Base-by-base conservation (phyloP, 2,113 vertebrate species). In the Thamnophis sirtalis region DNA sequence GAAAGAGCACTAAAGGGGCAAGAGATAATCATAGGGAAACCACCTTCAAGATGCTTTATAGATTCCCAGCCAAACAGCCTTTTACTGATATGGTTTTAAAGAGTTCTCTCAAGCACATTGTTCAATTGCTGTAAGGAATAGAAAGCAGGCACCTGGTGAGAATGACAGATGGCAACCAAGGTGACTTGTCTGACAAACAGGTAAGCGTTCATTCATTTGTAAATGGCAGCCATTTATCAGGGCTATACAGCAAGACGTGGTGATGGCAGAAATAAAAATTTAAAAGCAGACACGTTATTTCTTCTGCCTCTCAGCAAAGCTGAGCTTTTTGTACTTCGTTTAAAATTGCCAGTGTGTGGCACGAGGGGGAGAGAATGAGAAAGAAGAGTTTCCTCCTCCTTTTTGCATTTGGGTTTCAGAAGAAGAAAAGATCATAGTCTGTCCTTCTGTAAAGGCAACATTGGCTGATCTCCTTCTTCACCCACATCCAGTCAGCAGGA, bases 81-180 rank as follows among this genome's bases (percentile, higher is more conserved):
- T 97, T 97, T 97, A 97, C 95, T 97, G 97, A 96, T 97, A 97
- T 94, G 95, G 96, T 96, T 97, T 96, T 95, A 96, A 97, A 97
- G 96, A 95, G 93, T 95, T 97, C 95, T 96, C 94, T 92, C 88
- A 96, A 96, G 93, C 95, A 92, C 96, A 96, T 95, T 95, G 95
- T 93, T 93, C 93, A 95, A 93, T 96, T 96, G 94, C 96, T 43
- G 49, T 94, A 95, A 91, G 94, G 95, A 98, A 97, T 97, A 96
- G 96, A 97, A 96, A 97, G 94, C 95, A 97, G 96, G 95, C 95
- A 96, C 95, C 95, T 94, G 95, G 96, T 95, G 96, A 97, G 97
- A 97, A 97, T 94, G 97, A 96, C 97, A 97, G 97, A 96, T 95
- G 97, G 96, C 96, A 97, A 96, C 96, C 97, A 98, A 98, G 97